phyloP scores from a whole-genome alignment of 2,797 vertebrate genomes.

The Gallirallus australis region DNA sequence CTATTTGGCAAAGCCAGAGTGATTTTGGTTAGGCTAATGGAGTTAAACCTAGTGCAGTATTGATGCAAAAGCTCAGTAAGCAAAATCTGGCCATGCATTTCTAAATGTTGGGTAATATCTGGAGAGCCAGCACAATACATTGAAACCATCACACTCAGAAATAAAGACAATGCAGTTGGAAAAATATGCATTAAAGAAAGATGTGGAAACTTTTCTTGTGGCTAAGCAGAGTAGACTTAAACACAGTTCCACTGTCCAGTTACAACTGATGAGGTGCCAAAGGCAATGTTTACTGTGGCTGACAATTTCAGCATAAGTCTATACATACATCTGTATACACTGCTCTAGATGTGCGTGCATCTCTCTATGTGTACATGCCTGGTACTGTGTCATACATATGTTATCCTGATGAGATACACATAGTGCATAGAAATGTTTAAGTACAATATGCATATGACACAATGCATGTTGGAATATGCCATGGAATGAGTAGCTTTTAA shows the following conservation, averaged over 20 bases:
- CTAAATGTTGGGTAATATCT: neutral
- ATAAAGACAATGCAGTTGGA: neutral
- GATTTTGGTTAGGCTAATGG: neutral
- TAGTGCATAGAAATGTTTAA: neutral
- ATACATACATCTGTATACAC: neutral
- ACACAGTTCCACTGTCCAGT: neutral
- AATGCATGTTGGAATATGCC: neutral
- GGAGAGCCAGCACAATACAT: neutral
- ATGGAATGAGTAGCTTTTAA: neutral
- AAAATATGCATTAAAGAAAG: neutral
- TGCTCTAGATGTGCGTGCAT: neutral
- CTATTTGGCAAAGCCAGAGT: neutral
- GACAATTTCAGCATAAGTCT: neutral
- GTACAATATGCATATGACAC: neutral
- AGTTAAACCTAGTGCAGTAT: neutral
- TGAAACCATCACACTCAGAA: neutral
- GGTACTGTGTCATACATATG: neutral
- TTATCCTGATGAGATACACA: neutral
- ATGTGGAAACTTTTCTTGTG: neutral
- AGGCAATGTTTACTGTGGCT: neutral
- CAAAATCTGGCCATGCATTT: neutral
- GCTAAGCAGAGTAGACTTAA: neutral
- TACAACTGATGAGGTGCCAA: neutral
- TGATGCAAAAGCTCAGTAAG: neutral
- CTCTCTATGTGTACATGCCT: neutral